These are phyloP conservation scores for Proteles cristata DNA, from an alignment of 2,113 vertebrate genomes.

Conservation along the genomic window DNA sequence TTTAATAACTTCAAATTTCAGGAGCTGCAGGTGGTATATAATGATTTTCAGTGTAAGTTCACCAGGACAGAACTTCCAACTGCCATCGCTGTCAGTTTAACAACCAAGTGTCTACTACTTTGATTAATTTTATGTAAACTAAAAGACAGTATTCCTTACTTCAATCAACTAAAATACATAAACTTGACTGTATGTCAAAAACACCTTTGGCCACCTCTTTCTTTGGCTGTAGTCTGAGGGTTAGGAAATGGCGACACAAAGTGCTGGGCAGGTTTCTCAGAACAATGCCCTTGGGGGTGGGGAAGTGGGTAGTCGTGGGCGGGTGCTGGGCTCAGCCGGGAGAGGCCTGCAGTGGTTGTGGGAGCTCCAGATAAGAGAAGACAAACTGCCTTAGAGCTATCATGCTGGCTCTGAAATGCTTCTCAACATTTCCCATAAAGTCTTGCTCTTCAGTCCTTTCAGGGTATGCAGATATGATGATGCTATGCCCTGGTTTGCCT, in stretches of 20 bases:
- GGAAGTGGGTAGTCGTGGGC: background rate
- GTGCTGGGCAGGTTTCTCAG: background rate
- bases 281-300: fast-evolving
- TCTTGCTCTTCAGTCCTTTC: background rate
- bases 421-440: background rate
- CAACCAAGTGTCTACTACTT: background rate
- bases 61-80: background rate
- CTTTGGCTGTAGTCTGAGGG: background rate
- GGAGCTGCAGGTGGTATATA: background rate
- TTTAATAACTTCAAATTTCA: background rate
- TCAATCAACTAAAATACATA: background rate
- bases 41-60: background rate
- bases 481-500: background rate
- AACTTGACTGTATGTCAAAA: background rate
- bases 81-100: background rate
- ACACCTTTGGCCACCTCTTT: background rate
- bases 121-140: background rate
- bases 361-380: no score
- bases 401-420: background rate
- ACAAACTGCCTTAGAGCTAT: background rate
- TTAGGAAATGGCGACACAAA: background rate
- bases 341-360: background rate
- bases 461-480: background rate
- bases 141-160: background rate
- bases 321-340: background rate